Base-by-base conservation (phyloP, 2,113 vertebrate genomes). In the Tor tambroides region DNA sequence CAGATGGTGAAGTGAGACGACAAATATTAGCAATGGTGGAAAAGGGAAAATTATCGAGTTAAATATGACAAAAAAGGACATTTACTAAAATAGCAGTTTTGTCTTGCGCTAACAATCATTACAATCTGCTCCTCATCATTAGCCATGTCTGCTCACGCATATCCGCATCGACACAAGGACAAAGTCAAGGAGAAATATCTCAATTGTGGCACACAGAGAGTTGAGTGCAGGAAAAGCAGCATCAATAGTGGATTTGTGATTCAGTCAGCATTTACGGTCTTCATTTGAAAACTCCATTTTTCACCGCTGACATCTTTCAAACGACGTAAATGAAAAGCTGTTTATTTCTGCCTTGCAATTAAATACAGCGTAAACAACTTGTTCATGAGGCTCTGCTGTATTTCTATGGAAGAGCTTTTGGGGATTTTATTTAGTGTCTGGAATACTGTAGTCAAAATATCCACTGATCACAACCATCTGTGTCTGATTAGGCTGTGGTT, bases 1-100 rank as follows among this genome's bases (percentile, higher is more conserved):
- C 87, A 87, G 86, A 79, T 88, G 85, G 65, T 1, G 12, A 28
- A 77, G 63, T 76, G 28, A 63, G 67, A 82, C 65, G 56, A 87
- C 49, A 88, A 85, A 88, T 83, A 80, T 87, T 80, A 80, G 78
- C 74, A 63, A 76, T 61, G 28, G 54, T 32, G 26, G 43, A n/a
- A 80, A 83, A 49, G 43, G n/a, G 26, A 32, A 81, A 69, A 82
- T 65, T 49, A 75, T 77, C 2, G 21, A 38, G 51, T 32, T 65
- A 56, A 65, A 88, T 41, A 67, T 35, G 80, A 71, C 35, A 85
- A 21, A 71, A 30, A 65, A 87, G 65, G 51, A 61, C 4, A 32
- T 32, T 56, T 2, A 67, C 51, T 43, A 49, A 67, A 78, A 32
- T 79, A 41, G 17, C 69, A 78, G 10, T 32, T 69, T 30, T 72